phyloP scores from a whole-genome alignment of 2,888 invertebrate species.

The Heliconius hortense region DNA sequence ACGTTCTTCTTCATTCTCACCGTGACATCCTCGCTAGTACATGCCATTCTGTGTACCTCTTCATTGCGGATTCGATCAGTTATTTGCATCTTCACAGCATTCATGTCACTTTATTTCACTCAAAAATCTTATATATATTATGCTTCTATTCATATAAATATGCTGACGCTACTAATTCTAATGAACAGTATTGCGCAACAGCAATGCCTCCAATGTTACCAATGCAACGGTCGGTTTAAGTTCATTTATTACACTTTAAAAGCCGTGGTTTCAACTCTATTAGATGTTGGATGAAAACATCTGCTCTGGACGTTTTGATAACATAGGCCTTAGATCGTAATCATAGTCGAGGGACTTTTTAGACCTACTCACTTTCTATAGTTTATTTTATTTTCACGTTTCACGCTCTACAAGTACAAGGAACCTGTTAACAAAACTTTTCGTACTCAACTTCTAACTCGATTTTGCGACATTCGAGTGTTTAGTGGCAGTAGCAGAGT shows the following conservation, averaged over 20 bases:
- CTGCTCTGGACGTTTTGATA: conserved; percentile 17
- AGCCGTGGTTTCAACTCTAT: conserved; percentile 26
- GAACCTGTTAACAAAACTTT: background rate
- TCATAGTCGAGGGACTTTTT: background rate
- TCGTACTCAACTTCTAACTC: background rate
- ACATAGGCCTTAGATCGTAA: background rate
- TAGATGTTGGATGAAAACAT: conserved; percentile 25
- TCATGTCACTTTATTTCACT: no score
- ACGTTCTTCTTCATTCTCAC: no score
- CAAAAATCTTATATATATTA: background rate
- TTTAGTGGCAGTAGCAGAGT: background rate
- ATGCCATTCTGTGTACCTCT: no score
- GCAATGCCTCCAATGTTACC: conserved; percentile 20
- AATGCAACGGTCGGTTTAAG: conserved; percentile 27
- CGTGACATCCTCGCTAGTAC: no score
- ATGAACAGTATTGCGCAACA: conserved; percentile 28
- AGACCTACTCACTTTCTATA: background rate
- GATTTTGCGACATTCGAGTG: background rate
- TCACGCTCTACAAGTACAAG: background rate
- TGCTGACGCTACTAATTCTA: conserved; percentile 26
- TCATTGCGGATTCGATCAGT: no score
- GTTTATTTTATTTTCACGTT: background rate
- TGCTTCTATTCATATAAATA: background rate
- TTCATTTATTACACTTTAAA: conserved; percentile 31
- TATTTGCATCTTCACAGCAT: no score